Evolutionary conservation across 2,113 vertebrate species (phyloP).

Genomic region (Melanerpes aurifrons): DNA sequence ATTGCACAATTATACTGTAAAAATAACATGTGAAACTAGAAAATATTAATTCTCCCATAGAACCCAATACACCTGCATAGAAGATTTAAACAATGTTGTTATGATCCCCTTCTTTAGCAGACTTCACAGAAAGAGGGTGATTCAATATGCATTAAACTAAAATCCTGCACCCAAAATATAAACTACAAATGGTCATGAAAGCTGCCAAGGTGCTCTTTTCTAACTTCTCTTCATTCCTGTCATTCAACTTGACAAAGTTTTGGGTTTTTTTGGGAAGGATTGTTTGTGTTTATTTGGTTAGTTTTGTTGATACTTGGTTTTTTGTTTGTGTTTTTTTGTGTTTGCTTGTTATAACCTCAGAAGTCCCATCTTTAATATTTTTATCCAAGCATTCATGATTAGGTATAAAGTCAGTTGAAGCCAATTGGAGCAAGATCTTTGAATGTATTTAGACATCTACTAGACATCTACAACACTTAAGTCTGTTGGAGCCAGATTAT

Average conservation of each 20-base stretch:
- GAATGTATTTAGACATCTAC: neutral
- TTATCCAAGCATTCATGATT: neutral
- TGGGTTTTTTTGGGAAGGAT: too few relatives aligned
- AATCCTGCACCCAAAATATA: neutral
- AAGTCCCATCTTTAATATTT: neutral
- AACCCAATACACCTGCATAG: neutral
- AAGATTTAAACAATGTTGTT: neutral
- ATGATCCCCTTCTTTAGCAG: neutral
- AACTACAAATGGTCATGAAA: neutral
- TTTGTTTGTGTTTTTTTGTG: too few relatives aligned
- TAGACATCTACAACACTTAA: neutral
- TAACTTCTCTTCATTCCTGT: neutral
- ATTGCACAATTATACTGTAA: neutral
- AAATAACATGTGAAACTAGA: neutral
- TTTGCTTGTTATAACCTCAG: too few relatives aligned
- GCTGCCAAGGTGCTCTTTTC: neutral
- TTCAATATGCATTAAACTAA: neutral
- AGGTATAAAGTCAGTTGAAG: neutral
- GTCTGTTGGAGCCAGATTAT: neutral
- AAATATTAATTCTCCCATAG: neutral
- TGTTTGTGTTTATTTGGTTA: too few relatives aligned
- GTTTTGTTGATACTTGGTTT: too few relatives aligned
- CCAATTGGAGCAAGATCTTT: neutral
- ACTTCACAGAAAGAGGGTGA: neutral
- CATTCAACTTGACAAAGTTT: neutral